These are phyloP conservation scores for Alethe castanea DNA, from an alignment of 2,113 vertebrate genomes.

Conservation along the genomic window DNA sequence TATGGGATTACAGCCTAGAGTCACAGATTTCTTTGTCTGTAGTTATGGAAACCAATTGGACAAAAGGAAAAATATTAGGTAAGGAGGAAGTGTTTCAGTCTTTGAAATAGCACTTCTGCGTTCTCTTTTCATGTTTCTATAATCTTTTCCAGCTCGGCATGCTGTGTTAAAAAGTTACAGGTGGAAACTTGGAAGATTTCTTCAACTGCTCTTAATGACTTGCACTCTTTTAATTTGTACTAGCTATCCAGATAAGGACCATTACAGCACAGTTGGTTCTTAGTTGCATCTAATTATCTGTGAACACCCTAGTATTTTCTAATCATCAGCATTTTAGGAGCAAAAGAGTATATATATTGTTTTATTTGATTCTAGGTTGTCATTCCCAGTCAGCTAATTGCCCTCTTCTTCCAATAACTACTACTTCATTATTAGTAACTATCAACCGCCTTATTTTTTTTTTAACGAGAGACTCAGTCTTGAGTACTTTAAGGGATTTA, in stretches of 20 bases:
- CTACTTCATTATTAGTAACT: neutral
- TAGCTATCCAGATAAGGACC: neutral
- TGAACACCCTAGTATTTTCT: neutral
- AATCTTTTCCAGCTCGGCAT: neutral
- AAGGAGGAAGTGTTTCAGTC: neutral
- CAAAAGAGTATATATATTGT: neutral
- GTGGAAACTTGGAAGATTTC: neutral
- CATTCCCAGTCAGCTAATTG: neutral
- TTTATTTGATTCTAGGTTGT: neutral
- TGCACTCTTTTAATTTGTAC: neutral
- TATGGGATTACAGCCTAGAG: neutral
- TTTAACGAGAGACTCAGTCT: neutral
- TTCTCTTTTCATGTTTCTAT: neutral
- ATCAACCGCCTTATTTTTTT: neutral
- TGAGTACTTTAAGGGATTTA: neutral
- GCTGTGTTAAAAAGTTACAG: neutral
- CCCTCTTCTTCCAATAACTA: neutral
- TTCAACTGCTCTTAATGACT: neutral
- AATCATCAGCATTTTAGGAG: neutral
- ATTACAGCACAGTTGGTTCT: neutral
- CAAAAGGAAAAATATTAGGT: neutral
- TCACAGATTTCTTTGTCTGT: neutral
- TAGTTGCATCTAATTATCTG: neutral
- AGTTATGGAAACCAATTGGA: slow-evolving; percentile 7
- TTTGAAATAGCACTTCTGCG: neutral